phyloP scores from a whole-genome alignment of 2,888 invertebrate species.

The Perizoma flavofasciatum region DNA sequence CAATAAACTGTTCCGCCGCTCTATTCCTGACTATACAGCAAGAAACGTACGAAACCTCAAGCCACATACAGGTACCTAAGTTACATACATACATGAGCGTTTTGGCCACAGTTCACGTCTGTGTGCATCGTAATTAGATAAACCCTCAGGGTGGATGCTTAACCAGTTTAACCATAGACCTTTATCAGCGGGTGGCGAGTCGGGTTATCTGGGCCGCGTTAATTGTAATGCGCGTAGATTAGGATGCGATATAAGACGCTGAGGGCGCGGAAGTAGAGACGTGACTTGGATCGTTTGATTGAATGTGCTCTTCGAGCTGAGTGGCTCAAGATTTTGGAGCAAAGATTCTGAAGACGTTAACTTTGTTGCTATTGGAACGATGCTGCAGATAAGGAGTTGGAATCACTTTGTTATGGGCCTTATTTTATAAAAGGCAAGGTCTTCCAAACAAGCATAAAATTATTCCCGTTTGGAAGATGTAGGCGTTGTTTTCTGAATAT shows the following conservation, averaged over 20 bases:
- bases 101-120: constrained; percentile 41
- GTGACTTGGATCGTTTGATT: constrained; percentile 45
- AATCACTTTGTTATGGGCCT: constrained; percentile 1
- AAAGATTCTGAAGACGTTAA: constrained; percentile 4
- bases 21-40: constrained; percentile 19
- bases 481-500: no score
- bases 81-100: constrained; percentile 29
- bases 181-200: constrained; percentile 81
- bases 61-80: constrained; percentile 1
- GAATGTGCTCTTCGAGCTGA: constrained; percentile 21
- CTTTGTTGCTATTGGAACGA: constrained; percentile 9
- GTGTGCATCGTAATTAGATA: constrained; percentile 78
- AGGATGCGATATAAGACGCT: constrained; percentile 70
- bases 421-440: neutral
- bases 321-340: constrained; percentile 14
- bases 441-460: no score
- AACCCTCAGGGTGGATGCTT: constrained; percentile 79
- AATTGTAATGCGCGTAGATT: constrained; percentile 82
- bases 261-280: constrained; percentile 47
- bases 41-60: constrained; percentile 24
- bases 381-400: constrained; percentile 9
- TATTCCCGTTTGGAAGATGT: no score
- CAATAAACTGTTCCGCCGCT: constrained; percentile 19
- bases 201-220: constrained; percentile 82
- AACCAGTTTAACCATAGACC: constrained; percentile 80